Conservation (phyloP, 2,797 vertebrate species). For the Protosalanx chinensis region DNA sequence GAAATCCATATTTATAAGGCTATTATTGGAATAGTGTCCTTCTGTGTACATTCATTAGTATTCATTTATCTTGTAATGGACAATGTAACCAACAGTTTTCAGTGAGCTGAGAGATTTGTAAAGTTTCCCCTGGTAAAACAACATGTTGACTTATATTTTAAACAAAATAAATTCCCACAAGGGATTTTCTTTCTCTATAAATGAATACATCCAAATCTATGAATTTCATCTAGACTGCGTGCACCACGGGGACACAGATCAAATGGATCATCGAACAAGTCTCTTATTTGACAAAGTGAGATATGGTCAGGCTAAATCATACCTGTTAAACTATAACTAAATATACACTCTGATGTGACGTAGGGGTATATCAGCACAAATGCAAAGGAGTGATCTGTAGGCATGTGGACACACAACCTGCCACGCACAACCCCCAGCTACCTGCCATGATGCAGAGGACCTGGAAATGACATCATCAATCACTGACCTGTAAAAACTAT, state of each 20-base stretch:
- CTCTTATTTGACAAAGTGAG: not conserved
- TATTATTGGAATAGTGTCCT: conserved; percentile 18
- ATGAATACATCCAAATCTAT: not conserved
- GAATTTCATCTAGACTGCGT: not conserved
- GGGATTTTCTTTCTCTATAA: not conserved
- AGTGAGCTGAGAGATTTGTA: not conserved
- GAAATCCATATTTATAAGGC: conserved; percentile 49
- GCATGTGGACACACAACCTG: conserved; percentile 7
- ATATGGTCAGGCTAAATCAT: not conserved
- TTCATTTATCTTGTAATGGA: conserved; percentile 14
- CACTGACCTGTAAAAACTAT: conserved; percentile 46
- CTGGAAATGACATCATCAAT: conserved; percentile 57
- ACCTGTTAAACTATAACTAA: conserved; percentile 7
- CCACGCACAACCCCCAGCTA: conserved; percentile 35
- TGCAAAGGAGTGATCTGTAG: not conserved
- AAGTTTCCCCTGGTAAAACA: conserved; percentile 1
- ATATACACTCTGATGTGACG: no score
- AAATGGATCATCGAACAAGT: not conserved
- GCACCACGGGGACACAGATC: not conserved
- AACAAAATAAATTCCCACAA: conserved; percentile 4
- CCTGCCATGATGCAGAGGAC: conserved; percentile 39
- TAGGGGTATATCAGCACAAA: no score
- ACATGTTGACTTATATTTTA: not conserved
- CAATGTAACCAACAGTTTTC: conserved; percentile 17
- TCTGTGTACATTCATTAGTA: conserved; percentile 2